Evolutionary conservation across 2,888 invertebrate genomes (phyloP).

Genomic region (Nebria brevicollis): DNA sequence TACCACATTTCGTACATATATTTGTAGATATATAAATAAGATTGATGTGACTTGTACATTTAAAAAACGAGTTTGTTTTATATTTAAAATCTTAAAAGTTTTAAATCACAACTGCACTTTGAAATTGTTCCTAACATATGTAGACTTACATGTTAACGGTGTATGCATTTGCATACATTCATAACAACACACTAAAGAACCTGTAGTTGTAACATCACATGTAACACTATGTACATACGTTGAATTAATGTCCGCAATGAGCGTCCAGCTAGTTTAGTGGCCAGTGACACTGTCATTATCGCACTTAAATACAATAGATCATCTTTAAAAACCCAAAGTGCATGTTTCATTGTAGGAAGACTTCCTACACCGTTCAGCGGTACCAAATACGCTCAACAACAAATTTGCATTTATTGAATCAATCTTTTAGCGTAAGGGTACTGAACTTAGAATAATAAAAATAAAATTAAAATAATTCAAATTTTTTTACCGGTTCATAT

Average conservation of each 20-base stretch:
- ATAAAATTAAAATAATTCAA: too few species aligned
- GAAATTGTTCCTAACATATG: not conserved
- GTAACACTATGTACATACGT: not conserved
- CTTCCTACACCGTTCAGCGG: conserved; percentile 19
- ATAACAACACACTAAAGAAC: conserved; percentile 14
- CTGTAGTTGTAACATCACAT: not conserved
- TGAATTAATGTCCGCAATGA: not conserved
- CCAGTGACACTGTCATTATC: conserved; percentile 32
- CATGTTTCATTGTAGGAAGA: conserved; percentile 22
- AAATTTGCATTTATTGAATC: conserved; percentile 12
- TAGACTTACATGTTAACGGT: conserved; percentile 21
- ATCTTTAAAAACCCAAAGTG: not conserved
- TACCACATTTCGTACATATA: not conserved
- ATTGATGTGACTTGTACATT: not conserved
- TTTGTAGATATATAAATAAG: not conserved
- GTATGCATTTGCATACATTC: not conserved
- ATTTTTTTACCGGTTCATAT: too few species aligned
- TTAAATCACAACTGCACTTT: too few species aligned
- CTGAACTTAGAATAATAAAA: not conserved
- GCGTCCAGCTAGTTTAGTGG: conserved; percentile 12
- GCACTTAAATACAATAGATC: conserved; percentile 20
- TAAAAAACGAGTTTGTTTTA: too few species aligned
- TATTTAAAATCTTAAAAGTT: too few species aligned
- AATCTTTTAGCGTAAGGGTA: not conserved
- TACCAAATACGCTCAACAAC: conserved; percentile 12